phyloP scores from a whole-genome alignment of 2,113 vertebrate species.

The Lepus timidus region DNA sequence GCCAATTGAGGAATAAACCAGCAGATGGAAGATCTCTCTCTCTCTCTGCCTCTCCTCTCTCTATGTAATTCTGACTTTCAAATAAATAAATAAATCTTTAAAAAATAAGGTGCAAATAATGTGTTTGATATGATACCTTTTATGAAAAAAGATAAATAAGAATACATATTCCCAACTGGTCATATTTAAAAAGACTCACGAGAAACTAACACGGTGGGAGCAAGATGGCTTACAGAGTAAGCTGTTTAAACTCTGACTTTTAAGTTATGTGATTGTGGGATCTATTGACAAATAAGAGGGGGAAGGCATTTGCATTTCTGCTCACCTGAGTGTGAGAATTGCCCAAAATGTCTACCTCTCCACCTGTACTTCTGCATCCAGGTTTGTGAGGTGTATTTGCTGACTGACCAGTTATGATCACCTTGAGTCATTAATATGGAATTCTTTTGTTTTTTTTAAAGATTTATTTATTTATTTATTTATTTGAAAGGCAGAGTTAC shows the following conservation, averaged over 20 bases:
- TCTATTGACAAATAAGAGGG: background rate
- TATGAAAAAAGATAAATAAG: background rate
- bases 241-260: background rate
- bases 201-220: background rate
- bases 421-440: background rate
- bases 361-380: background rate
- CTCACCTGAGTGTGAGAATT: background rate
- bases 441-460: too few relatives aligned
- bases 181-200: background rate
- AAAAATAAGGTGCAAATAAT: background rate
- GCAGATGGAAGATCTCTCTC: too few relatives aligned
- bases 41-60: too few relatives aligned
- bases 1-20: too few relatives aligned
- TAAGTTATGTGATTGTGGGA: background rate
- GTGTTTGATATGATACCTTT: background rate
- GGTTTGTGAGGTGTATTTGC: background rate
- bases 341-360: background rate
- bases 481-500: too few relatives aligned
- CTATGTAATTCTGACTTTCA: too few relatives aligned
- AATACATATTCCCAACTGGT: background rate
- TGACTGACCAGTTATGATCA: background rate
- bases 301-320: background rate
- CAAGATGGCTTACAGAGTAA: background rate
- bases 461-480: too few relatives aligned
- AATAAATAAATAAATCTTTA: too few relatives aligned